Evolutionary conservation across 2,113 vertebrate species (phyloP).

Genomic region (Dryoscopus gambensis): DNA sequence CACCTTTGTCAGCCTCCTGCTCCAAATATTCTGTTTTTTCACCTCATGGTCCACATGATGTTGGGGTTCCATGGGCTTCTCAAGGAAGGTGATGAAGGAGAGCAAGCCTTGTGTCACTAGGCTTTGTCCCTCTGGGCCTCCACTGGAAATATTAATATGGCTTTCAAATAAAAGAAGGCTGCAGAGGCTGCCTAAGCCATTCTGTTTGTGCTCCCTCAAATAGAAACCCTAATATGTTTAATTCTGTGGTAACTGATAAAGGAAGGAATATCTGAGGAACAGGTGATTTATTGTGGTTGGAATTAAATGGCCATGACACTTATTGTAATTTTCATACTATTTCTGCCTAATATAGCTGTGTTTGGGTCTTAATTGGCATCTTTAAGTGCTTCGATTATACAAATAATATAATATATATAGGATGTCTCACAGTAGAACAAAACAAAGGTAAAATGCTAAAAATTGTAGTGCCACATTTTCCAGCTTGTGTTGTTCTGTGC

Average conservation of each 20-base stretch:
- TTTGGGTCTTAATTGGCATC: slow-evolving; percentile 23
- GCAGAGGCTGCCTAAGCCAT: background rate
- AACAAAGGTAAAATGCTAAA: background rate
- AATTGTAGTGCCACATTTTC: background rate
- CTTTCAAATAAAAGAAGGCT: background rate
- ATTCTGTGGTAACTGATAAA: background rate
- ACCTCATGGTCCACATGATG: rapidly evolving
- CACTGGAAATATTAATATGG: background rate
- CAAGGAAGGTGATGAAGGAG: background rate
- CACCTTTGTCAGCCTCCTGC: background rate
- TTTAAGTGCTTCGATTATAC: background rate
- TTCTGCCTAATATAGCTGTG: background rate
- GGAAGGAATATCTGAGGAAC: background rate
- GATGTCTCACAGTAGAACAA: background rate
- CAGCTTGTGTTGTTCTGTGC: background rate
- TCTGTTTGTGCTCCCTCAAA: background rate
- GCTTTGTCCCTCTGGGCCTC: background rate
- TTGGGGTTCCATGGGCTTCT: background rate
- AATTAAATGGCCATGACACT: background rate
- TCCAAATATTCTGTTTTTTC: background rate
- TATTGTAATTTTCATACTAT: background rate
- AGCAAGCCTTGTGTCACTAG: background rate
- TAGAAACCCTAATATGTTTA: background rate
- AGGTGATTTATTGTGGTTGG: background rate
- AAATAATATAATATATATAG: background rate